phyloP scores from a whole-genome alignment of 1,140 invertebrate genomes.

The Panonychus citri region DNA sequence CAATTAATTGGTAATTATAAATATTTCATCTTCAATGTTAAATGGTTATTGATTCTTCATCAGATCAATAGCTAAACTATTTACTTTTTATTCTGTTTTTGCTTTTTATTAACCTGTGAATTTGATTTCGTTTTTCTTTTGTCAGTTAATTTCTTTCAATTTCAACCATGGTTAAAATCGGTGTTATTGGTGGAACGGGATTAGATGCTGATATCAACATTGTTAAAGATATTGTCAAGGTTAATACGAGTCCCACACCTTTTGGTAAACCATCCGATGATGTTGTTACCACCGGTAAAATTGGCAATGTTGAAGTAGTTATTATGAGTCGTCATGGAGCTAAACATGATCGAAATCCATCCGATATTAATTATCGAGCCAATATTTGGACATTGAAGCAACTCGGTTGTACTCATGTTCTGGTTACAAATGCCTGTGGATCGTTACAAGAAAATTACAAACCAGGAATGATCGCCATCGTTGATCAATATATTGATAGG shows the following conservation, averaged over 20 bases:
- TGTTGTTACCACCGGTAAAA: constrained; percentile 45
- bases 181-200: constrained; percentile 84
- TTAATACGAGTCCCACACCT: constrained; percentile 43
- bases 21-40: too few relatives aligned
- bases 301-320: constrained; percentile 30
- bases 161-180: constrained; percentile 37
- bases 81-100: too few relatives aligned
- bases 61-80: too few relatives aligned
- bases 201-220: constrained; percentile 55
- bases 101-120: too few relatives aligned
- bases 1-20: too few relatives aligned
- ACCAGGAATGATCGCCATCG: constrained; percentile 67
- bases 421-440: constrained; percentile 76
- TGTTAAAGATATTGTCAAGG: constrained; percentile 35
- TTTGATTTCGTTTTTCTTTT: too few relatives aligned
- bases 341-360: constrained; percentile 54
- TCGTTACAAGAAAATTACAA: constrained; percentile 62
- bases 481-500: constrained; percentile 85
- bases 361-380: constrained; percentile 76
- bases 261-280: constrained; percentile 52
- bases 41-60: too few relatives aligned
- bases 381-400: constrained; percentile 81
- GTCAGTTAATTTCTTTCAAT: too few relatives aligned
- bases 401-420: constrained; percentile 66
- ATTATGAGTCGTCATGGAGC: constrained; percentile 47